phyloP scores from a whole-genome alignment of 2,113 vertebrate genomes.

The Ophiodon elongatus region DNA sequence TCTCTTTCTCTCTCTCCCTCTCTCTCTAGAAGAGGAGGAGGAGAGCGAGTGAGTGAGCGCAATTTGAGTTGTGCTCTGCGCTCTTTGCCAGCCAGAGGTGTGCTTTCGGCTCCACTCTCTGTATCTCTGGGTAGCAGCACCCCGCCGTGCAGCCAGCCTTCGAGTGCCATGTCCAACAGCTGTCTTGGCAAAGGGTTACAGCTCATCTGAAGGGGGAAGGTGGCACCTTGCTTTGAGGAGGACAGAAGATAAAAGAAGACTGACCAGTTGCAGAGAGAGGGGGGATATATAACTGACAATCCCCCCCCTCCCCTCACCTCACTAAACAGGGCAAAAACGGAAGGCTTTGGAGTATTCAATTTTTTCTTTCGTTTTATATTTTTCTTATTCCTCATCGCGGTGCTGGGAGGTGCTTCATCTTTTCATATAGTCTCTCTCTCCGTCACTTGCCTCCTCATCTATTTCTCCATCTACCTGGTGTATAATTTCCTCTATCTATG shows the following conservation, averaged over 20 bases:
- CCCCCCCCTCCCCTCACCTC: constrained; percentile 57
- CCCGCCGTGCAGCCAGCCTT: constrained; percentile 66
- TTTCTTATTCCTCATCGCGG: constrained; percentile 88
- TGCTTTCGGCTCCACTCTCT: constrained; percentile 66
- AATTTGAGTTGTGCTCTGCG: constrained; percentile 68
- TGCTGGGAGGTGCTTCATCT: constrained; percentile 87
- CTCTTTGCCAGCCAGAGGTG: constrained; percentile 69
- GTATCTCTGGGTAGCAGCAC: constrained; percentile 66
- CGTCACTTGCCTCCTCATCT: constrained; percentile 87
- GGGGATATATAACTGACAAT: constrained; percentile 71
- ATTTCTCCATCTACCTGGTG: constrained; percentile 87
- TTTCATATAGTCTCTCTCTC: constrained; percentile 87
- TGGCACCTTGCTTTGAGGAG: constrained; percentile 71
- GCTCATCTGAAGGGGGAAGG: constrained; percentile 73
- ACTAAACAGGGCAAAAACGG: constrained; percentile 84
- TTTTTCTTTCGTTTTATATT: constrained; percentile 89
- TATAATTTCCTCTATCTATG: constrained; percentile 86
- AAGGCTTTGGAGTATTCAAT: constrained; percentile 89
- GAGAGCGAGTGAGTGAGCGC: constrained; percentile 62
- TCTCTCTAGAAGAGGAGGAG: constrained; percentile 59
- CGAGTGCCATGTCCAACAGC: constrained; percentile 70
- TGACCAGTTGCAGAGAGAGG: constrained; percentile 74
- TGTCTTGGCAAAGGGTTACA: constrained; percentile 71
- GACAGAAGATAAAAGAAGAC: constrained; percentile 75
- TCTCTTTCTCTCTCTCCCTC: constrained; percentile 26